Base-by-base conservation (phyloP, 2,113 vertebrate species). In the Salvator merianae region DNA sequence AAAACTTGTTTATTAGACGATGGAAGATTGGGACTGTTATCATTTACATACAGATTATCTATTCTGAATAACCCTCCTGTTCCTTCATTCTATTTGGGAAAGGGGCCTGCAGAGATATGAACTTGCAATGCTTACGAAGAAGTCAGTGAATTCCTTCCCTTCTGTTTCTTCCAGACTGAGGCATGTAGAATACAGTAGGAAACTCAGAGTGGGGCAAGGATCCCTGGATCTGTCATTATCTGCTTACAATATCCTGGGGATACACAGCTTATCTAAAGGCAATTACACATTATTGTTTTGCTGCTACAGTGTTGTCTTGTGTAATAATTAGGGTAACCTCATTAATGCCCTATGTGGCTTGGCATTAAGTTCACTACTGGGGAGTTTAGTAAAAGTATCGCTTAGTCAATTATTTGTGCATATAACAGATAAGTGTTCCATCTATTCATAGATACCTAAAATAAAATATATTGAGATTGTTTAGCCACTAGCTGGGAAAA, bases 1-100 rank as follows among this genome's bases (percentile, higher is more conserved):
- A 62, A 34, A 50, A 36, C 65, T 77, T 85, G 55, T 55, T 85
- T 80, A 32, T 75, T 77, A 77, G 38, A 59, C 3, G 71, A 74
- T 53, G 18, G 68, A 78, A 65, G 40, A 72, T 82, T 50, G 7
- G 5, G 34, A 36, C 36, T 38, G 22, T 62, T 70, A 78, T 78
- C 40, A 78, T 82, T 86, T 78, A 71, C 50, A 71, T 82, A 77
- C 53, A 86, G 38, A 82, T 82, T 50, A 55, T 36, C 13, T 69
- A 38, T 71, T 36, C 68, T 63, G 24, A n/a, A 72, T 78, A 71
- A 24, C 50, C 50, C 63, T 77, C 30, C 50, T 77, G 65, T 20
- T 81, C 32, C 26, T 81, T 70, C 38, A 72, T 68, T 78, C 43
- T 50, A 38, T 22, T 73, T 82, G 40, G 32, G 14, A 43, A 47